These are phyloP conservation scores for Molanna angustata DNA, from an alignment of 2,888 invertebrate species.

Conservation along the genomic window DNA sequence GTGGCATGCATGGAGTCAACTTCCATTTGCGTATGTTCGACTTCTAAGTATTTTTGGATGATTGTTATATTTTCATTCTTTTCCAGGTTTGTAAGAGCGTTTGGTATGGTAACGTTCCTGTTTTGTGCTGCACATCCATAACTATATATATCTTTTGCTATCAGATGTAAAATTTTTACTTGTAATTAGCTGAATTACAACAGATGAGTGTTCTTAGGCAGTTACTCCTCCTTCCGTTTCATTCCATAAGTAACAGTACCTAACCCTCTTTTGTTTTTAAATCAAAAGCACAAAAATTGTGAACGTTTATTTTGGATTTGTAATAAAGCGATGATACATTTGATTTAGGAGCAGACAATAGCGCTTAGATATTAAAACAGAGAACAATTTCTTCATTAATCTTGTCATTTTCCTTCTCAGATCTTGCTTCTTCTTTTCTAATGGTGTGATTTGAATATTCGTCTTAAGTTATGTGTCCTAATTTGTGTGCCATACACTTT, in stretches of 20 bases:
- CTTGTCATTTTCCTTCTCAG: too few relatives aligned
- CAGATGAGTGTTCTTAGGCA: background rate
- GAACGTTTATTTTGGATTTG: too few relatives aligned
- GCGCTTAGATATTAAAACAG: too few relatives aligned
- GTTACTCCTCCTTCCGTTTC: background rate
- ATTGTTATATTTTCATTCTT: constrained; percentile 1
- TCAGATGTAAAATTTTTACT: too few relatives aligned
- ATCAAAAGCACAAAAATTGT: constrained; percentile 1
- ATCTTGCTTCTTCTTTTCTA: too few relatives aligned
- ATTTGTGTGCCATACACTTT: too few relatives aligned
- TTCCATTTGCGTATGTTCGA: constrained; percentile 21
- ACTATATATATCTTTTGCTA: background rate
- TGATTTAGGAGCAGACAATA: too few relatives aligned
- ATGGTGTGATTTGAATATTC: too few relatives aligned
- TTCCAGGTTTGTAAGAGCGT: background rate
- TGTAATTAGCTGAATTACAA: too few relatives aligned
- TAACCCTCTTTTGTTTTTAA: constrained; percentile 1
- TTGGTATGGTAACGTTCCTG: background rate
- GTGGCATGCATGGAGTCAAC: constrained; percentile 15
- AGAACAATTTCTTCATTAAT: too few relatives aligned
- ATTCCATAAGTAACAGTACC: constrained; percentile 1
- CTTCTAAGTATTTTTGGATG: constrained; percentile 22
- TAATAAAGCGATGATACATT: too few relatives aligned
- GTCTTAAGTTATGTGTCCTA: too few relatives aligned
- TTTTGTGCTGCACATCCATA: background rate